Conservation (phyloP, 2,113 vertebrate genomes). For the Lophura nycthemera region DNA sequence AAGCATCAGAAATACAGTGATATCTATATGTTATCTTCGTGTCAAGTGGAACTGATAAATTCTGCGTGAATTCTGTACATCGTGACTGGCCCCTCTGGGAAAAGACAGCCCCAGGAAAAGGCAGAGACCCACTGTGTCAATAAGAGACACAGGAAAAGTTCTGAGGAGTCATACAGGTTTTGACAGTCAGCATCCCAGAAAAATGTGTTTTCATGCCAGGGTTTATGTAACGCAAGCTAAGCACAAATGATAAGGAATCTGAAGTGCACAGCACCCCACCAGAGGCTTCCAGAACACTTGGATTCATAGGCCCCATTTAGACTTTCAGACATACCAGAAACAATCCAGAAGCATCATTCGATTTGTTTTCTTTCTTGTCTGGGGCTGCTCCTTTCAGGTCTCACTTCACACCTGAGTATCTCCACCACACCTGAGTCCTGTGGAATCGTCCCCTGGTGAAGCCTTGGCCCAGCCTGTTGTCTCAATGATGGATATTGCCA, state of each 20-base stretch:
- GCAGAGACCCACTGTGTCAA: not conserved
- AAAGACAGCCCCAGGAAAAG: not conserved
- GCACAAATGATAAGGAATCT: not conserved
- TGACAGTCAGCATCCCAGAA: not conserved
- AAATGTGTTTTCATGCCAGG: not conserved
- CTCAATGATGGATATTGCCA: not conserved
- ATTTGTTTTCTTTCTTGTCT: fast-evolving
- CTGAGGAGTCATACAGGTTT: not conserved
- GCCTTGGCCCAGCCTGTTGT: not conserved
- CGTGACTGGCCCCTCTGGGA: not conserved
- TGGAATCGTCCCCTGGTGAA: not conserved
- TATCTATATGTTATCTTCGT: not conserved
- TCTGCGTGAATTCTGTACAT: fast-evolving
- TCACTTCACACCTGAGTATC: fast-evolving
- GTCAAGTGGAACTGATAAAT: not conserved
- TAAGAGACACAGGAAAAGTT: not conserved
- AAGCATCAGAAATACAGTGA: not conserved
- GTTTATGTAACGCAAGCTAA: not conserved
- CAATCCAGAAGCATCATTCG: not conserved
- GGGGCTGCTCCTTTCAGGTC: not conserved
- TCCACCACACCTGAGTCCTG: not conserved
- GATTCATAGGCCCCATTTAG: fast-evolving
- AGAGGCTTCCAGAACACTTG: not conserved
- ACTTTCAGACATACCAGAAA: not conserved
- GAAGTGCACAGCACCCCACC: not conserved